Evolutionary conservation across 1,140 invertebrate genomes (phyloP), one percentile per base, ranked within the genome.

Genomic region (Phenacoccus solenopsis): DNA sequence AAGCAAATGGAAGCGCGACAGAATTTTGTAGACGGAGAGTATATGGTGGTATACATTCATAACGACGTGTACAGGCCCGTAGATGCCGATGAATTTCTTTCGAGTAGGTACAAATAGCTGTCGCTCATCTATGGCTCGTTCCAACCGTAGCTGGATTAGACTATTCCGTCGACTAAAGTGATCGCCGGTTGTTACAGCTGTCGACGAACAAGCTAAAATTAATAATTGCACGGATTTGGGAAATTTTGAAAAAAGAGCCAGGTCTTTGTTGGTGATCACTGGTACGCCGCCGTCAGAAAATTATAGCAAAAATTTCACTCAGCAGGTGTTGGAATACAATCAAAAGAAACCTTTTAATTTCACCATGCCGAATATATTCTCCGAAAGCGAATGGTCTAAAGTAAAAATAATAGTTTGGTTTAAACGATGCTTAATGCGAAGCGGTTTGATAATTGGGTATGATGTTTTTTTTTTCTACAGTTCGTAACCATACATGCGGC

Each of bases 21-120:
- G 69, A 76, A 98, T 67, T 89, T 98, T 76, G 87, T 89, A 21
- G 88, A 93, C 70, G 93, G 94, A 12, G 90, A 97, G 77, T 98
- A 98, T 77, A 90, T 96, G 82, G 90, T 98, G 56, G 94, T 98
- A 76, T 93, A 91, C 78, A 89, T 96, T 7, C 94, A 98, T 77
- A 91, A 90, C 84, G 88, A 91, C 81, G 88, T 88, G 0, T 94
- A 92, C 78, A 85, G 87, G 10, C 78, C 81, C 38, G 87, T 86
- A 74, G 87, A 91, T 76, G 87, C 89, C 10, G 80, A 86, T 71
- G 88, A 90, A 78, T 97, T 96, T 82, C 86, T 97, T 78, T 93
- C 90, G 84, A 88, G 92, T 91, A 81, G 89, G 88, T 87, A 77
- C 49, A 69, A 35, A n/a, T 38, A 5, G 3, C 1, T n/a, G 12